Percentiles rank a stretch among this genome's conserved stretches.
These are phyloP conservation scores for Neodiprion virginianus DNA, from an alignment of 1,140 invertebrate genomes.

Conservation along the genomic window DNA sequence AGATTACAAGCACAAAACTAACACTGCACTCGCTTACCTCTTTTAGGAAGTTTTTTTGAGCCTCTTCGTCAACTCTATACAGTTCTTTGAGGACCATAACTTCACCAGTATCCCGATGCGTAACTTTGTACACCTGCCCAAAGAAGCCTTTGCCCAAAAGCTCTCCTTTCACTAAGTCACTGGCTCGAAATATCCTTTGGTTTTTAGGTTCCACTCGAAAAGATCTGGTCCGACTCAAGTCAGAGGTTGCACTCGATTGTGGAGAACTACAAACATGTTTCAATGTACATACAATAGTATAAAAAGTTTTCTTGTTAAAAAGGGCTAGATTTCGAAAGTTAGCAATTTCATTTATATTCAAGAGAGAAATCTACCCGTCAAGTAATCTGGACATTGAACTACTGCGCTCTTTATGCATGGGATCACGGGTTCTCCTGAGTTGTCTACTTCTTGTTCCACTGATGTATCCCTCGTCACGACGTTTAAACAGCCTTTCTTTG, in stretches of 20 bases:
- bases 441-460: conserved; percentile 65
- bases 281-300: background rate
- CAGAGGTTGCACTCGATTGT: conserved; percentile 62
- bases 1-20: conserved; percentile 7
- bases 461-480: conserved; percentile 72
- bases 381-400: conserved; percentile 85
- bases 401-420: conserved; percentile 78
- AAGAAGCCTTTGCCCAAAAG: conserved; percentile 93
- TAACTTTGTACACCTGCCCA: conserved; percentile 90
- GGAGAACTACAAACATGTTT: conserved; percentile 50
- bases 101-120: conserved; percentile 87
- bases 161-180: conserved; percentile 88
- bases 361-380: conserved; percentile 67
- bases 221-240: conserved; percentile 84
- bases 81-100: conserved; percentile 96
- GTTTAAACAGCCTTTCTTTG: conserved; percentile 73
- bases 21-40: conserved; percentile 67
- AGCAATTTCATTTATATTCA: conserved; percentile 16
- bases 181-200: conserved; percentile 87
- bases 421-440: conserved; percentile 61
- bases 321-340: conserved; percentile 1
- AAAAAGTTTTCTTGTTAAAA: background rate
- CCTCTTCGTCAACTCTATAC: conserved; percentile 91
- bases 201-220: conserved; percentile 83
- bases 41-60: conserved; percentile 92